Conservation (phyloP, 2,797 vertebrate genomes). For the Scolopax bukidnonensis region DNA sequence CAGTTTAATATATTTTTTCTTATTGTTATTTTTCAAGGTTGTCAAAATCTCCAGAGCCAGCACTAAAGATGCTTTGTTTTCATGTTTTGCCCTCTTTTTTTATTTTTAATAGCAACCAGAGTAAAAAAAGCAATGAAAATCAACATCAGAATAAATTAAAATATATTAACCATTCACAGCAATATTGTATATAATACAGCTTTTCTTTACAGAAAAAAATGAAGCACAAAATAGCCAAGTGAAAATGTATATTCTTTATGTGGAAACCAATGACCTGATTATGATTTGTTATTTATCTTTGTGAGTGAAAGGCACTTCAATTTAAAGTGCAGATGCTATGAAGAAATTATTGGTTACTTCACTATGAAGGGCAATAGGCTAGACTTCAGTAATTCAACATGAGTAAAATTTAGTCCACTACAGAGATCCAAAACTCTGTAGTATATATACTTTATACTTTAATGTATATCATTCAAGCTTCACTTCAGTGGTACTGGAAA, state of each 20-base stretch:
- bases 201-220: background rate
- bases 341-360: background rate
- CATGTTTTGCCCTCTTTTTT: background rate
- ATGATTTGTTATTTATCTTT: background rate
- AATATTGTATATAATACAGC: background rate
- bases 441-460: background rate
- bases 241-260: background rate
- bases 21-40: slow-evolving; percentile 16
- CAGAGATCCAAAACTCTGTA: background rate
- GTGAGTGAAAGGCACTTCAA: background rate
- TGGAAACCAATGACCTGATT: background rate
- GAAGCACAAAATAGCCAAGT: background rate
- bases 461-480: background rate
- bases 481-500: background rate
- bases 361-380: background rate
- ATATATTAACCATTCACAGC: background rate
- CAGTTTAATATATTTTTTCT: slow-evolving; percentile 2
- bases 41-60: background rate
- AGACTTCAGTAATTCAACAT: background rate
- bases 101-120: background rate
- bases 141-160: background rate
- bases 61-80: background rate
- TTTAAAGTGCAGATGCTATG: background rate
- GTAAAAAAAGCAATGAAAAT: background rate
- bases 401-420: background rate